Conservation (phyloP, 2,113 vertebrate species). For the Zapus hudsonius region DNA sequence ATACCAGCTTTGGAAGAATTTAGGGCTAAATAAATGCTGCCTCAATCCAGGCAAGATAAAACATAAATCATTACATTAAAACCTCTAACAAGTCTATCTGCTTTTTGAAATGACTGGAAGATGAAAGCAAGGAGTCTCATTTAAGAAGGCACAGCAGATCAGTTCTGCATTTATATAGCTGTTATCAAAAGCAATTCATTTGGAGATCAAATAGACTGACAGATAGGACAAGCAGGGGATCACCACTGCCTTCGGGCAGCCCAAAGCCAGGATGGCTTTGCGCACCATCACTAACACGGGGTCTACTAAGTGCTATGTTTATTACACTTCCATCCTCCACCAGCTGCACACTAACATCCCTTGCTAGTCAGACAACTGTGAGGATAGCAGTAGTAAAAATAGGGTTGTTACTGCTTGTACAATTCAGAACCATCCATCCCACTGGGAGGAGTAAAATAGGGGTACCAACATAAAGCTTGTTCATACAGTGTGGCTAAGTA, state of each 20-base stretch:
- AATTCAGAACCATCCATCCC: no score
- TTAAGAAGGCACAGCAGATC: constrained; percentile 91
- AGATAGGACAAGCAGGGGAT: constrained; percentile 92
- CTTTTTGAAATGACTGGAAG: constrained; percentile 91
- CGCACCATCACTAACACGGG: constrained; percentile 87
- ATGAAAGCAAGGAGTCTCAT: constrained; percentile 91
- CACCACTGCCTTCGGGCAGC: constrained; percentile 89
- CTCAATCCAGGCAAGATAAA: constrained; percentile 89
- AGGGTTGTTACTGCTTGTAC: no score
- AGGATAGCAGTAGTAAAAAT: constrained; percentile 45
- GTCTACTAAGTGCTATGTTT: constrained; percentile 85
- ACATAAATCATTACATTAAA: constrained; percentile 92
- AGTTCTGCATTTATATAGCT: constrained; percentile 92
- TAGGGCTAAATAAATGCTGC: constrained; percentile 90
- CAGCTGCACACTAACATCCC: constrained; percentile 73
- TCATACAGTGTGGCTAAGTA: no score
- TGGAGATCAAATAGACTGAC: constrained; percentile 94
- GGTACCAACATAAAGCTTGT: no score
- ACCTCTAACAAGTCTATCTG: constrained; percentile 91
- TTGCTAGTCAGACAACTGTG: constrained; percentile 40
- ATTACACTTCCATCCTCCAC: constrained; percentile 79
- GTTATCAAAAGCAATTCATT: constrained; percentile 95
- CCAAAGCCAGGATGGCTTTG: constrained; percentile 86
- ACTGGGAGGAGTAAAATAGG: no score
- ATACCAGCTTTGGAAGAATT: constrained; percentile 84